Evolutionary conservation across 2,888 invertebrate genomes (phyloP), one percentile per base, ranked within the genome.

Genomic region (Pristionchus mayeri): DNA sequence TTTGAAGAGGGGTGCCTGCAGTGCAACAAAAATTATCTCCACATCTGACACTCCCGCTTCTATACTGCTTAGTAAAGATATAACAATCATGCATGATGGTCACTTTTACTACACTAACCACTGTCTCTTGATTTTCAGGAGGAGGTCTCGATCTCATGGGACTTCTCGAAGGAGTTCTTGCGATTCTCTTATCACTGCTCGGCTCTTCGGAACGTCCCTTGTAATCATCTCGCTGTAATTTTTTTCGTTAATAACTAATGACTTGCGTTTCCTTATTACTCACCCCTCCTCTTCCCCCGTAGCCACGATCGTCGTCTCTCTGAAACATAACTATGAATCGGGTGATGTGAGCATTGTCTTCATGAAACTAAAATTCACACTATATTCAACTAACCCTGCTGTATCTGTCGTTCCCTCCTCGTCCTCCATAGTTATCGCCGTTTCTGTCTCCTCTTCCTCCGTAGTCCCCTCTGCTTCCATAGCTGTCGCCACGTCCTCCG

Each of bases 101-200:
- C 63, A 24, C 63, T 0, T 34, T 3, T 6, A 63, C 27, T 63
- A 7, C 37, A 63, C 63, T 63, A 18, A 63, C 63, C 18, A 37
- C 63, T 18, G 27, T 18, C 4, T 57, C 57, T 9, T 63, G 63
- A 63, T 34, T 27, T 18, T 63, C 63, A 13, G 63, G 16, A 34
- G 6, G 34, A 9, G 63, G 34, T 37, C 63, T 63, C 34, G 34
- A 18, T 63, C 63, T 63, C 37, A 34, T 34, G 16, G 63, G 63
- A 37, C 63, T 63, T 63, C 63, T 63, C 37, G 63, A 63, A 4
- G 63, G 63, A 63, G 63, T 63, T 63, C 63, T 63, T 3, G 16
- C 27, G 3, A 63, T 34, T 16, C 16, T 18, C 37, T 37, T 63
- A 0, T 63, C 34, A 4, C 21, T 63, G 27, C 7, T 27, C 4